A percentile compares a stretch with the other conserved stretches of the same genome.
phyloP scores from a whole-genome alignment of 2,888 invertebrate genomes.

The Cenopis cana region DNA sequence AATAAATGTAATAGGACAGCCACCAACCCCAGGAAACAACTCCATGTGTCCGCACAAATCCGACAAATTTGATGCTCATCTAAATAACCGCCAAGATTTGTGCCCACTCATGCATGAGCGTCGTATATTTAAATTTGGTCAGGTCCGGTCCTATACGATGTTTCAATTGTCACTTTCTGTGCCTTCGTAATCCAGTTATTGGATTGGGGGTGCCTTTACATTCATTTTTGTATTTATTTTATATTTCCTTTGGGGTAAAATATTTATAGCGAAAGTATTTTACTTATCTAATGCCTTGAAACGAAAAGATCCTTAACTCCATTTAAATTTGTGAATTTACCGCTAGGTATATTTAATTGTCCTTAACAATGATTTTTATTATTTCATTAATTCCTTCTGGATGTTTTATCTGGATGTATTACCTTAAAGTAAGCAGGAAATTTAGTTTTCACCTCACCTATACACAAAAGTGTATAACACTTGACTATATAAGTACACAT shows the following conservation, averaged over 20 bases:
- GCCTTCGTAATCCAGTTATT: conserved; percentile 77
- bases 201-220: conserved; percentile 65
- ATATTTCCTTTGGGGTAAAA: not conserved
- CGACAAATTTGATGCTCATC: conserved; percentile 71
- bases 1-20: not conserved
- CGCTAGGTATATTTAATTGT: too few relatives aligned
- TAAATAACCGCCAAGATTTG: conserved; percentile 62
- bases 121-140: conserved; percentile 79
- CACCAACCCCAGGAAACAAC: conserved; percentile 16
- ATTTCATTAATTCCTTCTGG: too few relatives aligned
- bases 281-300: not conserved
- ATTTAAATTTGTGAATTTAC: too few relatives aligned
- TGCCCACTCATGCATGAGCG: conserved; percentile 70
- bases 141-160: conserved; percentile 71
- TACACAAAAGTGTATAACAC: not conserved
- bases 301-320: too few relatives aligned
- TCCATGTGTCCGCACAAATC: conserved; percentile 50
- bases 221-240: conserved; percentile 46
- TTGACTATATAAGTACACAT: not conserved
- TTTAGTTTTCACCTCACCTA: too few relatives aligned
- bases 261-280: not conserved
- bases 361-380: too few relatives aligned
- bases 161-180: conserved; percentile 77
- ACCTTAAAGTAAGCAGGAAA: too few relatives aligned
- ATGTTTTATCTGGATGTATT: too few relatives aligned